Conservation (phyloP, 2,113 vertebrate species). For the Dipodomys merriami region DNA sequence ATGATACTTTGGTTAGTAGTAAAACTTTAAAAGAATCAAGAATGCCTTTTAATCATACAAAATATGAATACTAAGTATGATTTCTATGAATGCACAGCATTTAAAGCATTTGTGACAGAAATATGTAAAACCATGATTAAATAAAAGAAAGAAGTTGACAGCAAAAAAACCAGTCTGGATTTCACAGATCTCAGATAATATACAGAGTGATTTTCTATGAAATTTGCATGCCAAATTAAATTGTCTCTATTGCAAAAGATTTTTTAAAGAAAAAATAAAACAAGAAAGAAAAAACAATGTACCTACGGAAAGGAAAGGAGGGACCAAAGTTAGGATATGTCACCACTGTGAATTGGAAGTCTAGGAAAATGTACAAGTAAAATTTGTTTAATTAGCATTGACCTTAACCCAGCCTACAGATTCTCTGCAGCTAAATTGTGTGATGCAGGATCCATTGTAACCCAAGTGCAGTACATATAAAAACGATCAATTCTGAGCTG, state of each 20-base stretch:
- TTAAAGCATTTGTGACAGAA: slow-evolving; percentile 72
- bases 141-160: slow-evolving; percentile 77
- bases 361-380: neutral
- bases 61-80: slow-evolving; percentile 54
- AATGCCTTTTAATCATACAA: slow-evolving; percentile 51
- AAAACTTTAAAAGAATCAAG: slow-evolving; percentile 43
- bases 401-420: slow-evolving; percentile 48
- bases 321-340: neutral
- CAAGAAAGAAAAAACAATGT: slow-evolving; percentile 22
- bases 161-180: too few species aligned
- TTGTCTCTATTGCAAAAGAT: neutral
- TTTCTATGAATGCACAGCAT: slow-evolving; percentile 36
- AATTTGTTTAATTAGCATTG: slow-evolving; percentile 44
- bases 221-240: slow-evolving; percentile 22
- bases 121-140: slow-evolving; percentile 72
- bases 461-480: neutral
- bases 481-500: slow-evolving; percentile 56
- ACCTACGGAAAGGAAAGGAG: slow-evolving; percentile 11
- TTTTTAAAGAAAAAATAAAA: neutral
- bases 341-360: slow-evolving; percentile 28
- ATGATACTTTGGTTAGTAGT: slow-evolving; percentile 17
- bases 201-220: neutral
- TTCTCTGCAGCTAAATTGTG: neutral
- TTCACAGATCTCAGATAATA: neutral
- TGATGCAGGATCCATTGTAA: neutral